These are phyloP conservation scores for Diarsia rubi DNA, from an alignment of 2,888 invertebrate genomes.

Conservation along the genomic window DNA sequence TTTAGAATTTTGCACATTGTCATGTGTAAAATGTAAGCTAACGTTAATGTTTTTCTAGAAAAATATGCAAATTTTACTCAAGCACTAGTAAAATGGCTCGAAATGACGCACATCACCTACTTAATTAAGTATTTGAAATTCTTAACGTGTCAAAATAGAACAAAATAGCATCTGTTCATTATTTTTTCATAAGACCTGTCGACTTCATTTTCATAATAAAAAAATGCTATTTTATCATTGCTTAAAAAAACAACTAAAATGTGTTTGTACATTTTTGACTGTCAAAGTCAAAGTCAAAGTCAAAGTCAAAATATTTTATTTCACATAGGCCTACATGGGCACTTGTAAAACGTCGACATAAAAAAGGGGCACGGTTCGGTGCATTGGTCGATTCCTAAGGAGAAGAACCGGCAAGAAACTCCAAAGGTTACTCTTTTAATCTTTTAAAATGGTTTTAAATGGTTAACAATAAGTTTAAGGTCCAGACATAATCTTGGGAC, in stretches of 20 bases:
- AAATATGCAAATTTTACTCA: background rate
- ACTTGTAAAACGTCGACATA: too few relatives aligned
- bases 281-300: too few relatives aligned
- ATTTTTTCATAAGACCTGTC: background rate
- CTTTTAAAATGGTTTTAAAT: too few relatives aligned
- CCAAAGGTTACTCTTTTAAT: too few relatives aligned
- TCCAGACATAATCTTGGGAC: too few relatives aligned
- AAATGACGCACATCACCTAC: conserved; percentile 7
- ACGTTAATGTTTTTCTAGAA: background rate
- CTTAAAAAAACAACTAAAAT: background rate
- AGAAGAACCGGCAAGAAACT: too few relatives aligned
- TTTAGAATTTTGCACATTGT: background rate
- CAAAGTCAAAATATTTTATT: too few relatives aligned
- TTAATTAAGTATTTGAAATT: conserved; percentile 9
- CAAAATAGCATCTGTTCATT: background rate
- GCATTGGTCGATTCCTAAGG: too few relatives aligned
- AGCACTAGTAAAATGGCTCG: background rate
- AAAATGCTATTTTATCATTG: background rate
- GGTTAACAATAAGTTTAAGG: too few relatives aligned
- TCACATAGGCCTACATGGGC: too few relatives aligned
- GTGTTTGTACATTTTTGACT: background rate
- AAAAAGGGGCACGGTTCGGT: too few relatives aligned
- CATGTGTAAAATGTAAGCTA: background rate
- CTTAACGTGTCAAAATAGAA: background rate
- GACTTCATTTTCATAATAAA: background rate